Evolutionary conservation across 2,797 vertebrate genomes (phyloP), one percentile per base, ranked within the genome.

Genomic region (Channallabes apus): DNA sequence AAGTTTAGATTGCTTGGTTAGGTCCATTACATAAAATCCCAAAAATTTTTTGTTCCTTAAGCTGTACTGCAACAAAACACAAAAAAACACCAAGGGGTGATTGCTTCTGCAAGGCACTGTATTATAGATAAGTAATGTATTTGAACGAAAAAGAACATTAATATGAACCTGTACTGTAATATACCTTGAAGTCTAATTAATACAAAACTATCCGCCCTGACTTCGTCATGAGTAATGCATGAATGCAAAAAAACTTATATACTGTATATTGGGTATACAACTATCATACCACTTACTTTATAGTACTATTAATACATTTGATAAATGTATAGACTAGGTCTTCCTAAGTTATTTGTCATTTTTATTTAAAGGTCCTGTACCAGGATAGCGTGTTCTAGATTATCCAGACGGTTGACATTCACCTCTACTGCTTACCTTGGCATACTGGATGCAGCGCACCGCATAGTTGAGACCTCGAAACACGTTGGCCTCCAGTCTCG

Each of bases 371-470:
- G 3, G 32, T 2, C 67, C 67, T 68, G 35, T 35, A 32, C 18
- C 8, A 68, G 32, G 18, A 38, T 3, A 17, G 65, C 3, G 27
- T 17, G 27, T 17, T 67, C 3, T 6, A 35, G 67, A 3, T 71
- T 41, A 29, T 15, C 27, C 27, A 32, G 73, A 32, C 1, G 6
- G n/a, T 24, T 59, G 54, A 58, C 12, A 27, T 73, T n/a, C 41
- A 22, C 29, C 18, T 61, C 5, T 78, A 5, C 14, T 72, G 86
- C 84, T 94, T 93, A 97, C 96, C 91, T 96, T 96, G 91, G 97
- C 96, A 86, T 95, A 97, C 86, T 96, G 96, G 91, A 96, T 95
- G 88, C 97, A 97, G 78, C 95, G 95, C 88, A 97, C 95, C 0
- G 96, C 96, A 0, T 96, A 97, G 86, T 94, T 96, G 87, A 98